Percentiles rank a stretch among this genome's conserved stretches.
These are phyloP conservation scores for Sphaerodactylus townsendi DNA, from an alignment of 2,113 vertebrate genomes.

Conservation along the genomic window DNA sequence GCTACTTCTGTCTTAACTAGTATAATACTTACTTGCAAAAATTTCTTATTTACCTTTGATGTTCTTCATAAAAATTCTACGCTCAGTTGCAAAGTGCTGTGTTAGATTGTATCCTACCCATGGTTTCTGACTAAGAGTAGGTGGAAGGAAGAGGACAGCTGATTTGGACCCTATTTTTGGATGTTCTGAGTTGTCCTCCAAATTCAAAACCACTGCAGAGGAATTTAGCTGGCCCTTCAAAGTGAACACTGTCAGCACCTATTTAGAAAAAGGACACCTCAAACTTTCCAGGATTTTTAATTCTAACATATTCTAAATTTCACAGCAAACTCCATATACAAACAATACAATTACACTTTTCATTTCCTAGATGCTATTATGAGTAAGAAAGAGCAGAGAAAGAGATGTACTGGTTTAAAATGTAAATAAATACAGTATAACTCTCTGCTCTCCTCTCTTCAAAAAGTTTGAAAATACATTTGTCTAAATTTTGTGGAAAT, in stretches of 20 bases:
- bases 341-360: not conserved
- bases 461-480: constrained; percentile 5
- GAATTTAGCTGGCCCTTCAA: not conserved
- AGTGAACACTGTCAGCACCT: not conserved
- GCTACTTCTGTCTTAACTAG: not conserved
- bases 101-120: not conserved
- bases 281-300: not conserved
- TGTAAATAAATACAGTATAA: not conserved
- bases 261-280: not conserved
- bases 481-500: constrained; percentile 1
- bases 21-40: not conserved
- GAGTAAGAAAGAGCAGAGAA: too few species aligned
- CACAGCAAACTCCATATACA: not conserved
- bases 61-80: not conserved
- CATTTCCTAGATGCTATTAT: not conserved
- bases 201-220: not conserved
- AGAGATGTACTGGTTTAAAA: not conserved
- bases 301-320: not conserved
- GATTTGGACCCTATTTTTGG: not conserved
- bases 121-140: not conserved
- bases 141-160: not conserved
- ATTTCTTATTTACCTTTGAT: not conserved
- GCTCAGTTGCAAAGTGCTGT: not conserved
- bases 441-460: constrained; percentile 17
- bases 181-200: not conserved